Base-by-base conservation (phyloP, 2,113 vertebrate species). In the Amazona vittata region DNA sequence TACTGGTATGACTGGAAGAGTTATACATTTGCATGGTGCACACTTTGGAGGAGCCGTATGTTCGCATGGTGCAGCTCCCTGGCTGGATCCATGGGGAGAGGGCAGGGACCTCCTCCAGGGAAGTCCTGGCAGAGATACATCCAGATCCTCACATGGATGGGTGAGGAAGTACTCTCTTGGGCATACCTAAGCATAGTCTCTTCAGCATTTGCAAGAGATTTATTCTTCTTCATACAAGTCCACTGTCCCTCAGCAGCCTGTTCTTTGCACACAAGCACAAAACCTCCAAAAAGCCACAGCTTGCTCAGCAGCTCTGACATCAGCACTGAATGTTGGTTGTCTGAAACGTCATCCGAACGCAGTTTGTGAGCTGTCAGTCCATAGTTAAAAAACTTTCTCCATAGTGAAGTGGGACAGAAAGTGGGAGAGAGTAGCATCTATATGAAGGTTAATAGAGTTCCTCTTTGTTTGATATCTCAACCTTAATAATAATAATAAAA, bases 291-390 rank as follows among this genome's bases (percentile, higher is more conserved):
- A 82, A 67, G 8, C 33, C 59, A 39, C 41, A 59, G 15, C 37
- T 77, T 6, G 2, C 26, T 50, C 70, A 41, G 16, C 17, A 77
- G 5, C 17, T 86, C 64, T 46, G 50, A 50, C 25, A 59, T 31
- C 70, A 49, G 26, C 0, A 0, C 19, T 60, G 50, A 89, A 52
- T 10, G 44, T 46, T 46, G 3, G 53, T 62, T 77, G 31, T 47
- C 65, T 85, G 52, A 74, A 84, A 75, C 10, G 49, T n/a, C 17
- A 65, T 20, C 12, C 15, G 74, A 91, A 91, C 24, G 31, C 21
- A 28, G 25, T 4, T 37, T 33, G 11, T 57, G 75, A 59, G 39
- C 39, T 37, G 31, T 47, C 43, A 50, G 25, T 12, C 21, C 21
- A 14, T 11, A 71, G n/a, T 60, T 64, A n/a, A 69, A 79, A 84